Conservation (phyloP, 2,888 invertebrate genomes). For the Drosophila suboccidentalis region DNA sequence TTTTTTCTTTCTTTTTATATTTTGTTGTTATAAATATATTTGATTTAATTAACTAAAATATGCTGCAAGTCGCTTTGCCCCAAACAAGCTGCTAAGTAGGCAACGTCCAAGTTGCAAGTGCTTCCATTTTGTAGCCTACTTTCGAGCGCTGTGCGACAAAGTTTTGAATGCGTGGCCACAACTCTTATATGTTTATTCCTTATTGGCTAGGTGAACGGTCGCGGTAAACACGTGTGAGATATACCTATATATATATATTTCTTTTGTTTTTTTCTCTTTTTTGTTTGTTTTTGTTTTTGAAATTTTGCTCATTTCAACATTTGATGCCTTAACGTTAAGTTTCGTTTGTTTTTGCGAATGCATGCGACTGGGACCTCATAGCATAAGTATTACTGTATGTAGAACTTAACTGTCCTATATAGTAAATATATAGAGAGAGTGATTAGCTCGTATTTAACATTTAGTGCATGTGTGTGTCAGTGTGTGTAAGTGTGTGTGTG, state of each 20-base stretch:
- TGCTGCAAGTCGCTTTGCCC: constrained; percentile 16
- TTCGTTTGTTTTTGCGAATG: constrained; percentile 47
- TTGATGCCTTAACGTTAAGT: constrained; percentile 58
- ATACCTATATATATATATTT: constrained; percentile 28
- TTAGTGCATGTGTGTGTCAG: constrained; percentile 61
- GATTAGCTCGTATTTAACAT: constrained; percentile 75
- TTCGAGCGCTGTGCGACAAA: constrained; percentile 14
- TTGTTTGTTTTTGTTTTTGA: constrained; percentile 41
- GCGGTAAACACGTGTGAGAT: constrained; percentile 57
- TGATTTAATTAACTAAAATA: constrained; percentile 40
- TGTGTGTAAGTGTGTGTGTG: constrained; percentile 31
- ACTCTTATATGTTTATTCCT: constrained; percentile 40
- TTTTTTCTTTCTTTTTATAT: constrained; percentile 5
- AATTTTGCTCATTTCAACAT: constrained; percentile 66
- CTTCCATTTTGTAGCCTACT: constrained; percentile 21
- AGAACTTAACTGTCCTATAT: constrained; percentile 39
- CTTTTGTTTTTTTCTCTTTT: constrained; percentile 20
- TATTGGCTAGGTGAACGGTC: constrained; percentile 53
- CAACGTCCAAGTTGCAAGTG: constrained; percentile 12
- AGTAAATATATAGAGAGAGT: constrained; percentile 8
- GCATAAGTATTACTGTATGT: constrained; percentile 49
- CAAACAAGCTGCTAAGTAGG: constrained; percentile 15
- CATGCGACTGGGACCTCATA: constrained; percentile 72
- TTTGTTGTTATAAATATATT: constrained; percentile 24
- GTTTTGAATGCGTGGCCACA: constrained; percentile 23